Evolutionary conservation across 2,888 invertebrate genomes (phyloP).

Genomic region (Drosophila flavopinicola): DNA sequence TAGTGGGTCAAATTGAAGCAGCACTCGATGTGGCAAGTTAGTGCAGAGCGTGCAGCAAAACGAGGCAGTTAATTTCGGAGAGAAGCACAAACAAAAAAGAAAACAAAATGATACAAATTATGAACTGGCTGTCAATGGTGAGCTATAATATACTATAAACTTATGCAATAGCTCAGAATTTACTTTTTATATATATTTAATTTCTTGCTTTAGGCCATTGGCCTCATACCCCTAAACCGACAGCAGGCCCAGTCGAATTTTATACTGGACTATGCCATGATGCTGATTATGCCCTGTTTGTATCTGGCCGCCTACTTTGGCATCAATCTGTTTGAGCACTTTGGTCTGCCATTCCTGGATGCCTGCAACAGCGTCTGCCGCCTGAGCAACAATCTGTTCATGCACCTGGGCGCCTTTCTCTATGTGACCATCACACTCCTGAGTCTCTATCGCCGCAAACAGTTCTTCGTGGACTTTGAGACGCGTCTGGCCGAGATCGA

Average conservation of each 20-base stretch:
- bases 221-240: slow-evolving; percentile 81
- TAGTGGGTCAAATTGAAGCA: slow-evolving; percentile 39
- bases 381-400: slow-evolving; percentile 75
- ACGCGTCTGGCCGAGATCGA: slow-evolving; percentile 76
- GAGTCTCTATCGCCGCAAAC: slow-evolving; percentile 78
- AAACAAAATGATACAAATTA: slow-evolving; percentile 63
- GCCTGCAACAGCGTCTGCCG: slow-evolving; percentile 78
- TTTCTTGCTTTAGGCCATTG: slow-evolving; percentile 63
- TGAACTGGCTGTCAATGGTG: slow-evolving; percentile 73
- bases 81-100: background rate
- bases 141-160: background rate
- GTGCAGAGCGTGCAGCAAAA: slow-evolving; percentile 31
- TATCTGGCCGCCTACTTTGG: slow-evolving; percentile 74
- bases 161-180: background rate
- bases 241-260: slow-evolving; percentile 50
- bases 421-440: slow-evolving; percentile 70
- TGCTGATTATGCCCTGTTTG: slow-evolving; percentile 73
- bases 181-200: background rate
- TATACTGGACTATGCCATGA: slow-evolving; percentile 73
- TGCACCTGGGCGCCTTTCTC: slow-evolving; percentile 80
- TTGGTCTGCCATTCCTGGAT: slow-evolving; percentile 52
- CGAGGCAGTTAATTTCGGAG: slow-evolving; percentile 30
- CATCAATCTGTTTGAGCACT: slow-evolving; percentile 50
- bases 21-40: slow-evolving; percentile 42
- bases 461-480: slow-evolving; percentile 78